Base-by-base conservation (phyloP, 1,140 invertebrate genomes). In the Helicoverpa armigera region DNA sequence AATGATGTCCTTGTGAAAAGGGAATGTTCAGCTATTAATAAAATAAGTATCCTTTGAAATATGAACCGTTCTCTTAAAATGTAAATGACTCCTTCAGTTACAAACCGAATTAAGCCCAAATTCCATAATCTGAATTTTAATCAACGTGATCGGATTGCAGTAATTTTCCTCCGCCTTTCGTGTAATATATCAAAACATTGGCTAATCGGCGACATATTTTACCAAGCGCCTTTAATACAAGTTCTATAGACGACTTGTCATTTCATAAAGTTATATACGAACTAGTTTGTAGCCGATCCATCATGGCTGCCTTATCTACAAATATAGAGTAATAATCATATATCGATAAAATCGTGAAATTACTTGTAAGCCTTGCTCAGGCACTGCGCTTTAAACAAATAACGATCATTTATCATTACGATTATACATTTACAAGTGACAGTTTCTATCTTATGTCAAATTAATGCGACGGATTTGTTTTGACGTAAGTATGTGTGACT, bases 171-270 rank as follows among this genome's bases (percentile, higher is more conserved):
- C 29, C 51, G 53, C 51, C 70, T 73, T 73, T 54, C 70, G 53
- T 29, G 29, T 70, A 70, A 35, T 73, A 73, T 61, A 75, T 75
- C 73, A 61, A 58, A 60, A 43, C 50, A 50, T 75, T 75, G 43
- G 31, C 73, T 61, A 75, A 60, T 48, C 73, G 43, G 18, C 67
- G 3, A 70, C 67, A 70, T 70, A 51, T 50, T 75, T 75, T 23
- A 43, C 16, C n/a, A 35, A 48, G 16, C 58, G 9, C 43, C 56
- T 58, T 75, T 61, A 60, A 53, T 70, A 51, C 48, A 18, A 29
- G 67, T 75, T 48, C 56, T 16, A 61, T 75, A 61, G 73, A 75
- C 73, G 10, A 75, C 56, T 60, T 75, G 73, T 75, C 73, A 61
- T 61, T 48, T 61, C 12, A 73, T 73, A 58, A 35, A 73, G 51